Base-by-base conservation (phyloP, 2,113 vertebrate genomes). In the Ibidorhyncha struthersii region DNA sequence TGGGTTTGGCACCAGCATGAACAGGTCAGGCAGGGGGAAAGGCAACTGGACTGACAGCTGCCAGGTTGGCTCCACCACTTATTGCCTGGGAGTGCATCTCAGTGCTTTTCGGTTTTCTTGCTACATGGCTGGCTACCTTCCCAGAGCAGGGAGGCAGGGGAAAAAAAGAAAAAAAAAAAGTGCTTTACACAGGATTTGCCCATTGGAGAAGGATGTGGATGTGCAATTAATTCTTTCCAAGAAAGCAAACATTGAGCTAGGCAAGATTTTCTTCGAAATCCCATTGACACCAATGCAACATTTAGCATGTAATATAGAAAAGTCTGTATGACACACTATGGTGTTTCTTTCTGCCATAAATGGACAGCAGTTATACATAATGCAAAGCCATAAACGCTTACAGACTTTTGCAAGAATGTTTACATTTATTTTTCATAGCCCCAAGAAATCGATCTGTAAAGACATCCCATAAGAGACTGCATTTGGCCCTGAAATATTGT, bases 341-440 rank as follows among this genome's bases (percentile, higher is more conserved):
- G 50, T 47, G n/a, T 73, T 81, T 76, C 84, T 69, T 81, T 43
- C 17, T 70, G 30, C 43, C 72, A 15, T 19, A 45, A 82, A 55
- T 34, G 27, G 58, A 63, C 32, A 78, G 67, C 49, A 90, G 26
- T 77, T 73, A 74, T 73, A 52, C n/a, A 91, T 91, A 94, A 94
- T 82, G 67, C 90, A 93, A 90, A 45, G 40, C 66, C 80, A 49
- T 79, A 87, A 96, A 96, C 14, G 61, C 87, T 93, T 69, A 70
- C 45, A 86, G 92, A 56, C 55, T 82, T 92, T 61, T 84, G 90
- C 73, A 91, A 89, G 49, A 89, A 97, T 71, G 45, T 84, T 96
- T 92, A 93, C 86, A 87, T 97, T 97, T 96, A 91, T 94, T 98
- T 97, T 97, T 97, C 94, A 95, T 65, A 90, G 72, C 76, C 92